These are phyloP conservation scores for Sebastolobus alascanus DNA, from an alignment of 2,797 vertebrate genomes.

Conservation along the genomic window DNA sequence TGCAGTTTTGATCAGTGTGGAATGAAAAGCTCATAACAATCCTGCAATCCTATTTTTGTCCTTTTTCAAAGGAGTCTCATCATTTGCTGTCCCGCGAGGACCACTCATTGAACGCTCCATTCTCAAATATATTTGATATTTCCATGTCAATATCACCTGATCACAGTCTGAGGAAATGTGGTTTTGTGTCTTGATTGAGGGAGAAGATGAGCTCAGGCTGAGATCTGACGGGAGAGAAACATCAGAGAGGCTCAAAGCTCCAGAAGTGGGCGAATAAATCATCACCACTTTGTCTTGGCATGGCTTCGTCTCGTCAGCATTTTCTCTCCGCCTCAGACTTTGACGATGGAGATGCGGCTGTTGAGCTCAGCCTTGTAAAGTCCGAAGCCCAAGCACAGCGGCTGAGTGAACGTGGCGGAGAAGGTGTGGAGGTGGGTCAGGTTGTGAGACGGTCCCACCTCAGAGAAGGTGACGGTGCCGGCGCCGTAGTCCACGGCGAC, in stretches of 20 bases:
- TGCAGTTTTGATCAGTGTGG: background rate
- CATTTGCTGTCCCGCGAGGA: background rate
- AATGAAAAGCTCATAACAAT: slow-evolving; percentile 20
- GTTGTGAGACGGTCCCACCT: slow-evolving; percentile 71
- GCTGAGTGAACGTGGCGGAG: slow-evolving; percentile 77
- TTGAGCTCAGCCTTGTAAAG: slow-evolving; percentile 84
- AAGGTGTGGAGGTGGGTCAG: slow-evolving; percentile 82
- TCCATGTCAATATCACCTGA: slow-evolving; percentile 1
- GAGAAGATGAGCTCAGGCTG: slow-evolving; percentile 6
- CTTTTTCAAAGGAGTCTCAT: background rate
- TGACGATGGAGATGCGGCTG: slow-evolving; percentile 76
- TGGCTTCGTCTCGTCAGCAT: background rate
- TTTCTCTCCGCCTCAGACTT: slow-evolving; percentile 57
- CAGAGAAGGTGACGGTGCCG: slow-evolving; percentile 82
- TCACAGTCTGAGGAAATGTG: background rate
- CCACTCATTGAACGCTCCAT: background rate
- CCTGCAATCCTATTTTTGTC: background rate
- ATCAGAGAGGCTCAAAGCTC: slow-evolving; percentile 1
- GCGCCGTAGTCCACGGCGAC: slow-evolving; percentile 78
- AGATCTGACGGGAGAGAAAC: slow-evolving; percentile 4
- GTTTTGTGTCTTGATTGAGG: slow-evolving; percentile 6
- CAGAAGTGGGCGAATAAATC: background rate
- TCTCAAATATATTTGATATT: background rate
- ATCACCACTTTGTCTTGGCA: background rate
- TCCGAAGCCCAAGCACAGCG: slow-evolving; percentile 83